A percentile compares a stretch with the other conserved stretches of the same genome.
These are phyloP conservation scores for Agelas oroides DNA, from an alignment of 37 sponge, comb jelly and placozoan species.

Conservation along the genomic window DNA sequence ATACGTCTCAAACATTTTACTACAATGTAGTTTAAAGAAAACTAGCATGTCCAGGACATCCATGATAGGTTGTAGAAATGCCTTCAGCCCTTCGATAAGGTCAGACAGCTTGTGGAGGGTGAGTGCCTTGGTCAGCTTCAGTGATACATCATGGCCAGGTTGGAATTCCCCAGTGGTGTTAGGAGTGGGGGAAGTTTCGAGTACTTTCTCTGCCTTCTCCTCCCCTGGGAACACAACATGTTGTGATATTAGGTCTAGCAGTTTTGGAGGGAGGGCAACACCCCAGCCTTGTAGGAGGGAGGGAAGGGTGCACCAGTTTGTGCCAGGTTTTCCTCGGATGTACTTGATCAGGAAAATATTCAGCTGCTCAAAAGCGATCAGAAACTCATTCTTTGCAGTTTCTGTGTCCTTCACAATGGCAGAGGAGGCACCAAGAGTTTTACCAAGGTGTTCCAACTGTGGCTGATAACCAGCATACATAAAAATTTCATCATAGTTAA, in stretches of 20 bases:
- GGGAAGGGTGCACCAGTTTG: constrained; percentile 34
- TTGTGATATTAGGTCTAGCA: not conserved
- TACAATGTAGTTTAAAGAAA: constrained; percentile 50
- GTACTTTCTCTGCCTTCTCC: not conserved
- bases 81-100: constrained; percentile 1
- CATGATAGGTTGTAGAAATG: constrained; percentile 32
- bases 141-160: constrained; percentile 32
- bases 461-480: constrained; percentile 32
- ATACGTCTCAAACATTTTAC: constrained; percentile 64
- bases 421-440: constrained; percentile 15
- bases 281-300: constrained; percentile 28
- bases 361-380: constrained; percentile 31
- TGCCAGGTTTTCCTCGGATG: constrained; percentile 44
- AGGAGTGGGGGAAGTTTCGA: not conserved
- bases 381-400: not conserved
- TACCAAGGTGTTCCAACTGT: constrained; percentile 2
- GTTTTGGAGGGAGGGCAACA: constrained; percentile 18
- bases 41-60: constrained; percentile 48
- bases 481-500: constrained; percentile 66
- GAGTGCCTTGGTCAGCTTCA: constrained; percentile 1
- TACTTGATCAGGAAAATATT: constrained; percentile 38
- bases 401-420: not conserved
- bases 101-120: constrained; percentile 11
- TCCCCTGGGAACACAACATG: constrained; percentile 45
- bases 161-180: constrained; percentile 5